Evolutionary conservation across 2,888 invertebrate species (phyloP), one percentile per base, ranked within the genome.

Genomic region (Acrocera orbiculus): DNA sequence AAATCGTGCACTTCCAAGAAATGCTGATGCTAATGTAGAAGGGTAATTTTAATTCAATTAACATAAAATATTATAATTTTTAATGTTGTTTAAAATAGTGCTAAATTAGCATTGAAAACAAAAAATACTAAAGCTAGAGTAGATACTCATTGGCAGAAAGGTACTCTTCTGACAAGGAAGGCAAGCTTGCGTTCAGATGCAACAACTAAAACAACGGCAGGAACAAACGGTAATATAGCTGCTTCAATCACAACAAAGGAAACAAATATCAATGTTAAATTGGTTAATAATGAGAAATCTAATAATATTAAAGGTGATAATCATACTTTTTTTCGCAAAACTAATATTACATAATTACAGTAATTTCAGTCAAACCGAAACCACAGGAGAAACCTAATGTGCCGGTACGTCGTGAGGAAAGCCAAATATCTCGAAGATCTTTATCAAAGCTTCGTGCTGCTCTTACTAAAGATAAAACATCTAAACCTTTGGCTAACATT

Each of bases 1-100:
- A 16, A 66, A 66, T 46, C 62, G 60, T 38, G 64, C 63, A 11
- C 52, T 53, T 5, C 54, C 50, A 13, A 45, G 43, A 17, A 40
- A 46, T 17, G 52, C 50, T 29, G 53, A 58, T 34, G 50, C 44
- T 0, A 47, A 49, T 30, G 54, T 56, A 52, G 59, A 46, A 48
- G 51, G 44, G 44, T 40, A 29, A 32, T 23, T 15, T 36, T 2
- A 4, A 15, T 4, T 5, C 13, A 3, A 14, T 5, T 16, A 11
- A 11, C 4, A 22, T 3, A 22, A 13, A 11, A 7, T 15, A 10
- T 15, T 15, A 13, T 26, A 20, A 20, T 8, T 7, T 2, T 2
- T 8, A 2, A 5, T 19, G 8, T 19, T 19, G 10, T 27, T 20
- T n/a, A 13, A 14, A 10, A 20, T 11, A 19, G 9, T 11, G 13